Evolutionary conservation across 1,140 invertebrate species (phyloP).

Genomic region (Frieseomelitta varia): DNA sequence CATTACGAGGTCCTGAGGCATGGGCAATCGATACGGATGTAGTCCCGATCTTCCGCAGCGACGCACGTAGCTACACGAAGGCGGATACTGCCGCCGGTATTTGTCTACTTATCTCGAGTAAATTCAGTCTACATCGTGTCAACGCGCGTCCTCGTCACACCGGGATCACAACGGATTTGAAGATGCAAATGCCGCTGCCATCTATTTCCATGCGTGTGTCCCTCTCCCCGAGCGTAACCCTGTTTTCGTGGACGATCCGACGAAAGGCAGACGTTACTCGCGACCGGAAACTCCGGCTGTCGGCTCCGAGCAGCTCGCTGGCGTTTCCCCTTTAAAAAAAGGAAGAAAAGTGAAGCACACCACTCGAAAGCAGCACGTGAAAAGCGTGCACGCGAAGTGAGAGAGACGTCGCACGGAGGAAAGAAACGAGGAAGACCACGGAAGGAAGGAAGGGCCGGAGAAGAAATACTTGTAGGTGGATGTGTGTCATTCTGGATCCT

Average conservation of each 20-base stretch:
- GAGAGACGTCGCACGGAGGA: not conserved
- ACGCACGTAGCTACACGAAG: constrained; percentile 56
- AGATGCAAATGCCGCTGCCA: constrained; percentile 64
- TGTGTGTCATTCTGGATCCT: constrained; percentile 56
- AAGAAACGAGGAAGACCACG: constrained; percentile 4
- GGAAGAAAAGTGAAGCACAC: not conserved
- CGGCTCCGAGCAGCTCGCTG: not conserved
- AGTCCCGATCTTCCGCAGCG: constrained; percentile 44
- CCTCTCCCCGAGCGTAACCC: not conserved
- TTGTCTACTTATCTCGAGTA: constrained; percentile 68
- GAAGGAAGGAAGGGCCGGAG: not conserved
- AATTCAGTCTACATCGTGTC: constrained; percentile 65
- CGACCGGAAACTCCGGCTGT: not conserved
- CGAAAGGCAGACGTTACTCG: not conserved
- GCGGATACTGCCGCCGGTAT: constrained; percentile 51
- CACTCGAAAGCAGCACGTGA: constrained; percentile 26
- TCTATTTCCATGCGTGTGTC: constrained; percentile 49
- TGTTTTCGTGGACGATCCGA: not conserved
- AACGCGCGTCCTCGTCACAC: constrained; percentile 52
- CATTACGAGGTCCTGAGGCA: constrained; percentile 55
- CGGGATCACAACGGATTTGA: constrained; percentile 67
- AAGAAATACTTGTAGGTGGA: constrained; percentile 42
- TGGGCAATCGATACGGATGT: constrained; percentile 44
- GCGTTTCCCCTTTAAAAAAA: constrained; percentile 58
- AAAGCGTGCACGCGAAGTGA: constrained; percentile 12